phyloP scores from a whole-genome alignment of 2,888 invertebrate species.

The Marasmarcha lunaedactyla region DNA sequence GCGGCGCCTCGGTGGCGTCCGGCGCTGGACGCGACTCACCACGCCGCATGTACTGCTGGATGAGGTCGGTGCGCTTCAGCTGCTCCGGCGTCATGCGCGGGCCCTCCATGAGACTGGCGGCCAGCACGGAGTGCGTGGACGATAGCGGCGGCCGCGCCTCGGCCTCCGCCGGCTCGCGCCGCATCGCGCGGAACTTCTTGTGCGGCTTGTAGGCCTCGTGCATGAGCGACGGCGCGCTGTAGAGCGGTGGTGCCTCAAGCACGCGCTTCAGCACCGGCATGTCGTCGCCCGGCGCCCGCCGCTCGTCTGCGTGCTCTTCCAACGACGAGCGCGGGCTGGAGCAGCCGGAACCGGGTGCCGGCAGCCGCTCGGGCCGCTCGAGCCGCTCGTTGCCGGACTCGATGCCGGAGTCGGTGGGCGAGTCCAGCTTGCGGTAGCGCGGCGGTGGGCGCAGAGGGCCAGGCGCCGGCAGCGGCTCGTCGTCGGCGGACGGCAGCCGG shows the following conservation, averaged over 20 bases:
- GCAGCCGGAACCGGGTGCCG: conserved; percentile 80
- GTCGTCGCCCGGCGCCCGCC: conserved; percentile 79
- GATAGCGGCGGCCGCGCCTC: conserved; percentile 75
- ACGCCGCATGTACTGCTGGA: conserved; percentile 92
- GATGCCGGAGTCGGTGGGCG: conserved; percentile 93
- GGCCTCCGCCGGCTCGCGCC: conserved; percentile 75
- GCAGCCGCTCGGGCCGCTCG: conserved; percentile 74
- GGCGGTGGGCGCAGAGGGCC: conserved; percentile 76
- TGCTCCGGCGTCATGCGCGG: conserved; percentile 94
- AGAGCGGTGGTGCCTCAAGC: conserved; percentile 90
- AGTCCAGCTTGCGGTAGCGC: conserved; percentile 87
- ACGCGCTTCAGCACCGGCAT: conserved; percentile 95
- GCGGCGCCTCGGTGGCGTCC: conserved; percentile 83
- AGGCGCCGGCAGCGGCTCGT: conserved; percentile 78
- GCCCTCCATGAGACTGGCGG: conserved; percentile 92
- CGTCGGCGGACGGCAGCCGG: conserved; percentile 79
- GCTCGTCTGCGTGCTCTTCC: conserved; percentile 79
- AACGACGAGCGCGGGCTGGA: conserved; percentile 88
- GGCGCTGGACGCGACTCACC: conserved; percentile 86
- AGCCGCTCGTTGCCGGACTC: conserved; percentile 92
- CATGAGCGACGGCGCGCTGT: conserved; percentile 91
- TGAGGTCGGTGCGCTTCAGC: conserved; percentile 90
- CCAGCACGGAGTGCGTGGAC: conserved; percentile 89
- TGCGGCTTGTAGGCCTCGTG: conserved; percentile 96
- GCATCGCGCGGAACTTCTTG: conserved; percentile 91